These are phyloP conservation scores for Ficedula albicollis DNA, from an alignment of 2,797 vertebrate genomes.

Conservation along the genomic window DNA sequence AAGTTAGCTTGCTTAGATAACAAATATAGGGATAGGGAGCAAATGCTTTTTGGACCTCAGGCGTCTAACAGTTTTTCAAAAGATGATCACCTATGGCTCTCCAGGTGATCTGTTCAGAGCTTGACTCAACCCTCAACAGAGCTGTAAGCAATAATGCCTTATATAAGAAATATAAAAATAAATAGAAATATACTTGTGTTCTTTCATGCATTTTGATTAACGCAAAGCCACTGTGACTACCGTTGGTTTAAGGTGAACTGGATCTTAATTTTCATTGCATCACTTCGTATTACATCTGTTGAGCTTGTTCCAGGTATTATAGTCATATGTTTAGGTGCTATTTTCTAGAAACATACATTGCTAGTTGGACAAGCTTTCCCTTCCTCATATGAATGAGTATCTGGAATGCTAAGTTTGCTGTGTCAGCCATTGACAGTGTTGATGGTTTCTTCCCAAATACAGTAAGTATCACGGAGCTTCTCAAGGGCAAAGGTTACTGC, in stretches of 20 bases:
- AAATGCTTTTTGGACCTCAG: background rate
- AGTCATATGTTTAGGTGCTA: background rate
- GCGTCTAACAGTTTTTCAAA: background rate
- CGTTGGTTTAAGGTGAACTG: background rate
- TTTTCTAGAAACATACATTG: background rate
- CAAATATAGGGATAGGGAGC: no score
- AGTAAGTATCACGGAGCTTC: background rate
- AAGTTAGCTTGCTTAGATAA: background rate
- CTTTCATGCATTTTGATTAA: background rate
- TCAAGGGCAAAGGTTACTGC: background rate
- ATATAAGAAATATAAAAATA: background rate
- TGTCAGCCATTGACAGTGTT: fast-evolving
- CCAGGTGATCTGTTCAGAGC: background rate
- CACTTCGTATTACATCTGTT: background rate
- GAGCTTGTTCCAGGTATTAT: background rate
- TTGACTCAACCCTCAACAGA: background rate
- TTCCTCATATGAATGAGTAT: background rate
- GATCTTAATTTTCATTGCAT: background rate
- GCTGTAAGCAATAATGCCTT: background rate
- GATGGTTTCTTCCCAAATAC: background rate
- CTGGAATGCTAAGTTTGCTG: background rate
- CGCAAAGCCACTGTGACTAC: background rate
- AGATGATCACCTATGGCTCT: background rate
- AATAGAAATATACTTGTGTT: background rate
- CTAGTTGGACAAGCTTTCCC: background rate